Base-by-base conservation (phyloP, 2,888 invertebrate species). In the Deladenus siricidicola region DNA sequence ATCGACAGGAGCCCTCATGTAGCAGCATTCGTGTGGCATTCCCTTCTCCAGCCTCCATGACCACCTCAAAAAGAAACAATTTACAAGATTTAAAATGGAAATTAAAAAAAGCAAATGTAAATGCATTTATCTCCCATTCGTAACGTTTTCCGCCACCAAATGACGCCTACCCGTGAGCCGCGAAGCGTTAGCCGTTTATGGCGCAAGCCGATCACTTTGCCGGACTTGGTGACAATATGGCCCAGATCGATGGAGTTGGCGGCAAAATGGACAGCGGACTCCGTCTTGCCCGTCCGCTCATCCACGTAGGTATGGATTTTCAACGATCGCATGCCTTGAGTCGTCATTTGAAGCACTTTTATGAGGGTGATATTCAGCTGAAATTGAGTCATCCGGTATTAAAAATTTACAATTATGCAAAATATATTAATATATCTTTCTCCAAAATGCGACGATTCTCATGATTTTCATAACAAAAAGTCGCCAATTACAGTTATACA, bases 281-380 rank as follows among this genome's bases (percentile, higher is more conserved):
- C 69, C 24, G 60, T 54, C 50, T 57, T 52, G 2, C 55, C 60
- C 2, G 58, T 70, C 44, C 66, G 56, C 3, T 49, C 44, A 23
- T 68, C 56, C 19, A 56, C 57, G 44, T 68, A 69, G 23, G 49
- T 53, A 51, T 71, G 68, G 29, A 76, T 70, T 49, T 69, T 63
- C 6, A 76, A 55, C 30, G 70, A 68, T 34, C 64, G 59, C 65
- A 76, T 72, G 30, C 76, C 76, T 17, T 66, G 69, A 24, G 65
- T 65, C 6, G 64, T 60, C 71, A 76, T 76, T 65, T 71, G 68
- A 1, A 76, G 65, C 1, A 69, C 69, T 8, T 62, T 51, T 10
- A 76, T 70, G 6, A 76, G 62, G 55, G 70, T 58, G 19, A 76
- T 58, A 44, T 76, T 76, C 6, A 72, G 47, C 76, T 76, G 56